phyloP scores from a whole-genome alignment of 2,113 vertebrate genomes.

The Motacilla tschutschensis region DNA sequence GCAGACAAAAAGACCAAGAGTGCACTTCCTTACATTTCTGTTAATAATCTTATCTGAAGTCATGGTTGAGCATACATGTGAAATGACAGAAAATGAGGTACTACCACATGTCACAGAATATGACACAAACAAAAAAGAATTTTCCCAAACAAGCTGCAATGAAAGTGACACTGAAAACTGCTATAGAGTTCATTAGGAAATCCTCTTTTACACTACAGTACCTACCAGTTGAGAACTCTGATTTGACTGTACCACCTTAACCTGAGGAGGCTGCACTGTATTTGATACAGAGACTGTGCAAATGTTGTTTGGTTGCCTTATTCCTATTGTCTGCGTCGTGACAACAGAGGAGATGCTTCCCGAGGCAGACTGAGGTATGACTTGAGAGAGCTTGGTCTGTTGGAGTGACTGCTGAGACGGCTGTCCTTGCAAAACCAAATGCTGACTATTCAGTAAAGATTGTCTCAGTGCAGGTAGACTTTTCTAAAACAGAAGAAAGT shows the following conservation, averaged over 20 bases:
- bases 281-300: conserved; percentile 72
- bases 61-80: not conserved
- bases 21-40: not conserved
- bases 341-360: conserved; percentile 68
- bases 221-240: conserved; percentile 79
- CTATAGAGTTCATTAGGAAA: not conserved
- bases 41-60: not conserved
- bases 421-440: conserved; percentile 69
- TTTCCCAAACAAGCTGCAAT: not conserved
- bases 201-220: conserved; percentile 32
- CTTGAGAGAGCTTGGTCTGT: conserved; percentile 69
- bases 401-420: conserved; percentile 71
- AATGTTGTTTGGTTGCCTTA: conserved; percentile 79
- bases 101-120: not conserved
- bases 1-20: not conserved
- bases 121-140: not conserved
- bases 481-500: conserved; percentile 73
- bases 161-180: not conserved
- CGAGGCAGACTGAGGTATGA: conserved; percentile 62
- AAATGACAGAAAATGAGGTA: not conserved
- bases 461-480: conserved; percentile 86
- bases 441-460: conserved; percentile 83
- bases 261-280: conserved; percentile 59
- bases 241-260: conserved; percentile 69
- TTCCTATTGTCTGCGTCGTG: conserved; percentile 73